phyloP scores from a whole-genome alignment of 2,888 invertebrate genomes.

The Dryococelus australis region DNA sequence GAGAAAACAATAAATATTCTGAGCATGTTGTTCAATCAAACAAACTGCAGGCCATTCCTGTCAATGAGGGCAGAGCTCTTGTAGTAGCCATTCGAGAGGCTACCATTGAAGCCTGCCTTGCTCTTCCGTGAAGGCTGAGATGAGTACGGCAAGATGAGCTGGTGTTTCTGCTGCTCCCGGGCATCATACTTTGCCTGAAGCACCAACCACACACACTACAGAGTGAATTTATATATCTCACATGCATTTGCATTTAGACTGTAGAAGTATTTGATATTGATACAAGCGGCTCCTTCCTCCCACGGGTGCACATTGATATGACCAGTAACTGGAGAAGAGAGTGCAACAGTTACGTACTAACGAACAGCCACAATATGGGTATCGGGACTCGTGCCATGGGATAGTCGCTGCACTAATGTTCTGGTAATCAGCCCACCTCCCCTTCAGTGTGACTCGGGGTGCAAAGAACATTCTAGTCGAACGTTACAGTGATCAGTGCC shows the following conservation, averaged over 20 bases:
- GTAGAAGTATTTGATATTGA: background rate
- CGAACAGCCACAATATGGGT: too few relatives aligned
- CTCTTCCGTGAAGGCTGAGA: constrained; percentile 45
- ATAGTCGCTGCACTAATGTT: too few relatives aligned
- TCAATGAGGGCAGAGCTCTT: background rate
- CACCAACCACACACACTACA: background rate
- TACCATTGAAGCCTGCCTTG: constrained; percentile 36
- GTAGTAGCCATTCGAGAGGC: constrained; percentile 28
- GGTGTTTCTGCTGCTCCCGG: constrained; percentile 61
- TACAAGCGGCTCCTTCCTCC: background rate
- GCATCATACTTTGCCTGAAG: constrained; percentile 75
- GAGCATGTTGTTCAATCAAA: background rate
- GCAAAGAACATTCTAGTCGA: too few relatives aligned
- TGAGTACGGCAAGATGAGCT: constrained; percentile 64
- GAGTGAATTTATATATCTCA: background rate
- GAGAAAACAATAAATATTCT: constrained; percentile 31
- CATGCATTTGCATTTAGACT: background rate
- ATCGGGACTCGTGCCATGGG: too few relatives aligned
- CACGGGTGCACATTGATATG: background rate
- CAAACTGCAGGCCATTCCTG: constrained; percentile 17
- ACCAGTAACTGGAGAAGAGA: background rate
- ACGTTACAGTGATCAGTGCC: too few relatives aligned
- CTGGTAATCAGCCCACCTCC: too few relatives aligned
- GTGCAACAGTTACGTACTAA: too few relatives aligned
- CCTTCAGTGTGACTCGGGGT: too few relatives aligned